Base-by-base conservation (phyloP, 2,797 vertebrate species). In the Hypotaenidia philippensis region DNA sequence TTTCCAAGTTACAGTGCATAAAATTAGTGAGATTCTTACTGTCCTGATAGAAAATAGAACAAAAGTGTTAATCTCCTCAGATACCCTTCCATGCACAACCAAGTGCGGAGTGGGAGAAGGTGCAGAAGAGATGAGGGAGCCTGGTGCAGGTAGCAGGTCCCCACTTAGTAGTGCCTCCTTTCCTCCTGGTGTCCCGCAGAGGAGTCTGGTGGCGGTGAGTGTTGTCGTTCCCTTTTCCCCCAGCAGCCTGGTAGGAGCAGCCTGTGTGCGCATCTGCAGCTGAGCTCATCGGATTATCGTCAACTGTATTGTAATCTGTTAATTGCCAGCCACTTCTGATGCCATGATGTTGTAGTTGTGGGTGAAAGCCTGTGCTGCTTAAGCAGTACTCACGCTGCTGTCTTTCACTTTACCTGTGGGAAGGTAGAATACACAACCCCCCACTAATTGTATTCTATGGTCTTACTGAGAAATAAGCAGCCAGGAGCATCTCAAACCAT, bases 311-410 rank as follows among this genome's bases (percentile, higher is more conserved):
- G 85, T 96, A 94, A 97, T 96, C 93, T 61, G 70, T 70, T 96
- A 93, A 96, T 94, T 95, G 85, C 85, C 95, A 94, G 87, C 89
- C 87, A 90, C 91, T 96, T 96, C 70, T 93, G 87, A 75, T 95
- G 74, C 71, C 66, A 32, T 53, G 77, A 72, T 91, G 87, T 53
- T 93, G 72, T 72, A 44, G 47, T 7, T 86, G 59, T 72, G 77
- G 74, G 44, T 90, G 80, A 91, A 74, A 93, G 65, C 60, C 32
- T 18, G 1, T 83, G 55, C 70, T 84, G 17, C 63, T 66, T 83
- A 81, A 86, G 49, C 32, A 45, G 19, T 64, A 27, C 36, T 69
- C 10, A 61, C 9, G 5, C 29, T 44, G 18, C 34, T 77, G 36
- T 70, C 61, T 86, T 72, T 68, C 45, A 27, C 17, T 69, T 91